Evolutionary conservation across 2,888 invertebrate genomes (phyloP).

Genomic region (Leucophenga maculata): DNA sequence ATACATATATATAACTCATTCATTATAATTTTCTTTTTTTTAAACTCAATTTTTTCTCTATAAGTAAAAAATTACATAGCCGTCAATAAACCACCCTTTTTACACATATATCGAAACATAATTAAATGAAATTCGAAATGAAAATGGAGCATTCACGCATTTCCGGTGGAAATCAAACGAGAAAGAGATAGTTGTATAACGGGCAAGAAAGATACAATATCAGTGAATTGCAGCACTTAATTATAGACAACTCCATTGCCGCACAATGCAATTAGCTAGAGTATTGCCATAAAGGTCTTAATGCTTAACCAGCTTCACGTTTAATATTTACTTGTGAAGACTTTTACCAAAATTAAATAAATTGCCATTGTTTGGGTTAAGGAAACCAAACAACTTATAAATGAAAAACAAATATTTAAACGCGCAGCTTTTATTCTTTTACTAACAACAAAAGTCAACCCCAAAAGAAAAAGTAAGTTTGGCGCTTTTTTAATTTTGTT

Average conservation of each 20-base stretch:
- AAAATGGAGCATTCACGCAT: not conserved
- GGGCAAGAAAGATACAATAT: not conserved
- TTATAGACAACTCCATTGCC: not conserved
- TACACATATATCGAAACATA: not conserved
- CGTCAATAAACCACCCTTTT: too few species aligned
- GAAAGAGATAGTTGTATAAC: not conserved
- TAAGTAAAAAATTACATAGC: too few species aligned
- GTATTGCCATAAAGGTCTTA: too few species aligned
- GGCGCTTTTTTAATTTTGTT: not conserved
- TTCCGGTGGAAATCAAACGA: not conserved
- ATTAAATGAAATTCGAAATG: constrained; percentile 14
- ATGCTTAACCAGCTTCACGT: not conserved
- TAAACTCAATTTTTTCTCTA: too few species aligned
- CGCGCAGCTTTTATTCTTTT: constrained; percentile 46
- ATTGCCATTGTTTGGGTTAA: not conserved
- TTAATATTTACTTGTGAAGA: not conserved
- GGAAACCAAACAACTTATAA: constrained; percentile 48
- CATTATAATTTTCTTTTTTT: too few species aligned
- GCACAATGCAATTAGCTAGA: too few species aligned
- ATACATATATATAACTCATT: too few species aligned
- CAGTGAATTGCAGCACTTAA: not conserved
- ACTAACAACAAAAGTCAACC: constrained; percentile 36
- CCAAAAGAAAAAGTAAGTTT: constrained; percentile 33
- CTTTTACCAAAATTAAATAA: not conserved
- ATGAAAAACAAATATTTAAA: constrained; percentile 63